Base-by-base conservation (phyloP, 2,797 vertebrate species). In the Cirrhinus mrigala region DNA sequence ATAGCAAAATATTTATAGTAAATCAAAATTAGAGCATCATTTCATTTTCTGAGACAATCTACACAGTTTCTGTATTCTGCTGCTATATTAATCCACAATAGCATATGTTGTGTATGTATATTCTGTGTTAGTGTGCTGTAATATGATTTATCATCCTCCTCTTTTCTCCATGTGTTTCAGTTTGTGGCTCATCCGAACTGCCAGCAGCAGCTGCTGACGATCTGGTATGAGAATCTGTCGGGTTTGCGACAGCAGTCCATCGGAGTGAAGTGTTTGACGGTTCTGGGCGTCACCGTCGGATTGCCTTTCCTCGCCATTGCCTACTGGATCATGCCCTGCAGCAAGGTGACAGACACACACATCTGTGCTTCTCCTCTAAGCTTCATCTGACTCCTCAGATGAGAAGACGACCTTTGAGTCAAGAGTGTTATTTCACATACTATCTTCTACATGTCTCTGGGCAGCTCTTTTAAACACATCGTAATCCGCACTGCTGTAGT, bases 221-320 rank as follows among this genome's bases (percentile, higher is more conserved):
- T 99, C 95, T 99, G 98, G 98, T 99, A 99, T 18, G 98, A 99
- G 92, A 99, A 99, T 92, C 96, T 99, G 91, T 97, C 98, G 44
- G 97, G 94, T 91, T 93, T 99, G 88, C 95, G 98, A 91, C 98
- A 99, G 92, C 97, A 98, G 90, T 99, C 98, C n/a, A 91, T 98
- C 3, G 96, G 96, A 80, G 97, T 99, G 92, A 99, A 98, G 94
- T 98, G 97, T 92, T 91, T 97, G 96, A 98, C 97, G 12, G 98
- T 99, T 88, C 96, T 99, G 75, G 97, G 97, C 22, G 97, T 99
- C 86, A 96, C 97, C 48, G 94, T 98, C 8, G 98, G 98, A 81
- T 95, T 99, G 90, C 98, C 98, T 71, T 98, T 99, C 94, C 96
- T 99, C 1, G 97, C 98, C 90, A 94, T 99, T 40, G 96, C 97